phyloP scores from a whole-genome alignment of 92 coral and sea anemone genomes.

The Hydrozoanthus gracilis region DNA sequence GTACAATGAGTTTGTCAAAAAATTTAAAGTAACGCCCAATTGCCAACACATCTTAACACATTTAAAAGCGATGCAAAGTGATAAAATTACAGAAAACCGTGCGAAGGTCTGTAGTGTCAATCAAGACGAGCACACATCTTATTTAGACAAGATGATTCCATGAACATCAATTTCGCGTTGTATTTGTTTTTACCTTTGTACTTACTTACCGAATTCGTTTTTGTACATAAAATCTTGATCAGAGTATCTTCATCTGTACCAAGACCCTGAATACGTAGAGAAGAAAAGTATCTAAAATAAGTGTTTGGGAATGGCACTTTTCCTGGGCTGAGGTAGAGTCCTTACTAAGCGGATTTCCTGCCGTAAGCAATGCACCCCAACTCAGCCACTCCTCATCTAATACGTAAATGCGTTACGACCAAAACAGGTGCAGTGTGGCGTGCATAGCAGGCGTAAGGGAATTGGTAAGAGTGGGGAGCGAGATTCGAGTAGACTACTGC shows the following conservation, averaged over 20 bases:
- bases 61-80: too few species aligned
- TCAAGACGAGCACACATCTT: neutral
- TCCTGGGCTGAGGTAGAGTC: too few species aligned
- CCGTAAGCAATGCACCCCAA: neutral
- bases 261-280: slow-evolving; percentile 63
- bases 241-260: slow-evolving; percentile 88
- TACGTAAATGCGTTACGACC: too few species aligned
- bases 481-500: neutral
- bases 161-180: neutral
- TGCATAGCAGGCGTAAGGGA: neutral
- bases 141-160: neutral
- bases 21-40: too few species aligned
- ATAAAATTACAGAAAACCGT: too few species aligned
- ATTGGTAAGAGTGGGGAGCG: neutral
- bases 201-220: slow-evolving; percentile 72
- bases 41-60: too few species aligned
- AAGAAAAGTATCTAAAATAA: neutral
- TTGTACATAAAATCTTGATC: slow-evolving; percentile 87
- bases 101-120: too few species aligned
- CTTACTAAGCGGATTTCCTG: neutral
- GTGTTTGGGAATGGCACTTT: neutral
- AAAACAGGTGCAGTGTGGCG: too few species aligned
- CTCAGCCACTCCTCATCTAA: too few species aligned
- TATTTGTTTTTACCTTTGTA: neutral
- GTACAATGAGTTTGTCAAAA: too few species aligned